These are phyloP conservation scores for Miniopterus natalensis DNA, from an alignment of 2,113 vertebrate genomes.

Conservation along the genomic window DNA sequence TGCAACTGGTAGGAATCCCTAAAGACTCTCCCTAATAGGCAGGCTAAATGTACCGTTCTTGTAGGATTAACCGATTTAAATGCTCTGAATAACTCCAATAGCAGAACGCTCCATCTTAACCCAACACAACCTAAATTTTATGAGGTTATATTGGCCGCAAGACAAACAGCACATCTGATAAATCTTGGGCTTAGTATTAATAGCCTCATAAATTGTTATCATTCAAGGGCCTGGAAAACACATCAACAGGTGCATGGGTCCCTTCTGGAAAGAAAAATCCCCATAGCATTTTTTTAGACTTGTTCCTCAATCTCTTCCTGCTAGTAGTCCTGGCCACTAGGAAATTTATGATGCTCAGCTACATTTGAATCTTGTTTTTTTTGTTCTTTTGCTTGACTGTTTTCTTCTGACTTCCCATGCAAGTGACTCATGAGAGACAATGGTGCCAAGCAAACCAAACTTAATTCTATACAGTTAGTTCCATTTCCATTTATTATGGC, in stretches of 20 bases:
- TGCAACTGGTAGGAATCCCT: conserved; percentile 89
- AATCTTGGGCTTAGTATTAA: conserved; percentile 89
- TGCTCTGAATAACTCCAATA: conserved; percentile 90
- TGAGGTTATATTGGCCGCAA: conserved; percentile 90
- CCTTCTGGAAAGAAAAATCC: conserved; percentile 70
- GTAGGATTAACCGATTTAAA: conserved; percentile 94
- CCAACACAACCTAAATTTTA: conserved; percentile 85
- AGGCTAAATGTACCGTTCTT: conserved; percentile 88
- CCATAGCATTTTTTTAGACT: conserved; percentile 44
- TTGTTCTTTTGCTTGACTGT: conserved; percentile 10
- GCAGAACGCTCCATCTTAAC: conserved; percentile 85
- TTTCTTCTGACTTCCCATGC: background rate
- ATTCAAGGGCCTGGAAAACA: conserved; percentile 82
- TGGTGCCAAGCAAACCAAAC: conserved; percentile 5
- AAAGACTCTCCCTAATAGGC: conserved; percentile 87
- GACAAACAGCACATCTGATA: conserved; percentile 88
- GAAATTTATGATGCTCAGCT: conserved; percentile 24
- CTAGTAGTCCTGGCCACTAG: background rate
- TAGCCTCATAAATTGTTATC: conserved; percentile 88
- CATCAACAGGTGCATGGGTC: conserved; percentile 88
- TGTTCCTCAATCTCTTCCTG: conserved; percentile 12
- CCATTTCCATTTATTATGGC: conserved; percentile 16
- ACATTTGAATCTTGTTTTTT: background rate
- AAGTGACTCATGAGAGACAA: background rate
- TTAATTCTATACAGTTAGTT: background rate